Base-by-base conservation (phyloP, 2,797 vertebrate species). In the Bradypodion pumilum region DNA sequence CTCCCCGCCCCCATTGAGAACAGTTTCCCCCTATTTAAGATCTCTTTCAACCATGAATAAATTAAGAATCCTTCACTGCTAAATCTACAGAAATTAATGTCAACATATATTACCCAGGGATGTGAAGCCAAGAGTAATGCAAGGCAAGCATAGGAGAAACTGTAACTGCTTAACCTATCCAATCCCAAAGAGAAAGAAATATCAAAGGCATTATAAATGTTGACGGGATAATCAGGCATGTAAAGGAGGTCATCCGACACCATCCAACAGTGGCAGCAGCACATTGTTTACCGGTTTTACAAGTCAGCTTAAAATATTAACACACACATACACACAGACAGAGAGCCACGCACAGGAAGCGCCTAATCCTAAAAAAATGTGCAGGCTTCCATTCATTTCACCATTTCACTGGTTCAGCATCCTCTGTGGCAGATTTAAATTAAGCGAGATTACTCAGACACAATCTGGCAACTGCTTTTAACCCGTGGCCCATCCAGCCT, bases 81-180 rank as follows among this genome's bases (percentile, higher is more conserved):
- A 91, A 94, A 91, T 89, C 83, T 91, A 89, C 89, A 93, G 88
- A 94, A 93, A 93, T 92, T 92, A 91, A 90, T 92, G 92, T 93
- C 91, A 92, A 86, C 1, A 0, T 89, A 90, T 91, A 94, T 92
- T 91, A 91, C 86, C 87, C 85, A 81, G 87, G 92, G 89, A 91
- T 88, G 86, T 81, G 79, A 90, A 93, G 89, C 85, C 83, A 87
- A 92, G 89, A 82, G 89, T 90, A 93, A 94, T 85, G 89, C 85
- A 92, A 94, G 83, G 90, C 87, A 87, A 94, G 85, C 84, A 88
- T 85, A 87, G 88, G 82, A 13, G 85, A 92, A 93, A 92, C 80
- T 56, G 84, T 2, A 15, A 90, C 88, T 86, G 87, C 88, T 93
- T 93, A 90, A 84, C 91, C 86, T 89, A 94, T 91, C 80, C 85